Conservation (phyloP, 1,140 invertebrate species). For the Zaprionus vittiger region DNA sequence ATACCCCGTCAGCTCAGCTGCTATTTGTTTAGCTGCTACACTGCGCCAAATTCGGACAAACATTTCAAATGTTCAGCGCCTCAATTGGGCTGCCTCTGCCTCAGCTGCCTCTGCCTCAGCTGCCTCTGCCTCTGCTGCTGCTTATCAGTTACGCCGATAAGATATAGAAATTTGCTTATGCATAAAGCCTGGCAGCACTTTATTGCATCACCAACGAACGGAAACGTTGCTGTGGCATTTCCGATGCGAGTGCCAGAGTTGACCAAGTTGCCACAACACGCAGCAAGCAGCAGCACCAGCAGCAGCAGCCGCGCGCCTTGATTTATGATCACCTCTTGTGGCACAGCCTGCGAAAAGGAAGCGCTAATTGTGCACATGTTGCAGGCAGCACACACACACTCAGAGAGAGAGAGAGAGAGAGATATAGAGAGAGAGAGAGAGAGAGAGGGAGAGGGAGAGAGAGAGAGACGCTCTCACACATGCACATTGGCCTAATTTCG, state of each 20-base stretch:
- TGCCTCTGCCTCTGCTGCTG: not conserved
- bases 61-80: not conserved
- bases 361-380: conserved; percentile 72
- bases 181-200: not conserved
- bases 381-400: conserved; percentile 27
- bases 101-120: not conserved
- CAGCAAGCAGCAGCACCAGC: not conserved
- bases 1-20: conserved; percentile 1
- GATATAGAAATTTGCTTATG: conserved; percentile 32
- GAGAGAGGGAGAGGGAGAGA: not conserved
- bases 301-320: conserved; percentile 25
- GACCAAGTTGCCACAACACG: conserved; percentile 24
- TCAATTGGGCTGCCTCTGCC: conserved; percentile 2
- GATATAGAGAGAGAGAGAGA: not conserved
- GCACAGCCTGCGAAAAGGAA: conserved; percentile 48
- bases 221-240: conserved; percentile 1
- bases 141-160: conserved; percentile 53
- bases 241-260: not conserved
- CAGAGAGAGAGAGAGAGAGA: not conserved
- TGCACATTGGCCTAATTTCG: conserved; percentile 58
- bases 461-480: conserved; percentile 1
- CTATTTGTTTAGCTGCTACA: conserved; percentile 30
- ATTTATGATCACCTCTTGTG: conserved; percentile 34
- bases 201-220: not conserved
- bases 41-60: not conserved